Conservation (phyloP, 2,888 invertebrate species). For the Ectemnius cavifrons region DNA sequence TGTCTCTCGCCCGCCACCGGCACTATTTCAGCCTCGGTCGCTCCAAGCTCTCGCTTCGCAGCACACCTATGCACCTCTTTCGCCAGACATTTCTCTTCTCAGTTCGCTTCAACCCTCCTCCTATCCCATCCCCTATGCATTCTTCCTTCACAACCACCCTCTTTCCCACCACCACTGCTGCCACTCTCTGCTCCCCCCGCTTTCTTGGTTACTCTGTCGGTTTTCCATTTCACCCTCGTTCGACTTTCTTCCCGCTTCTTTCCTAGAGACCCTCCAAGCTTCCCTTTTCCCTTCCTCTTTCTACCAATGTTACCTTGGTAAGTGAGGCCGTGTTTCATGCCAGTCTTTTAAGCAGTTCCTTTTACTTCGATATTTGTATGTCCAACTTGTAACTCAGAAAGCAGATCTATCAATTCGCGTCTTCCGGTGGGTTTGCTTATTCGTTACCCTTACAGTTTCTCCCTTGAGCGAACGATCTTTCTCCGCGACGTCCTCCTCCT, state of each 20-base stretch:
- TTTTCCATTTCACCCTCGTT: background rate
- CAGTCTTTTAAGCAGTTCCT: slow-evolving; percentile 63
- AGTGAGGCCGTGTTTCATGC: slow-evolving; percentile 10
- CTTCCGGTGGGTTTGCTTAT: slow-evolving; percentile 58
- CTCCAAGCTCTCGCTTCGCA: background rate
- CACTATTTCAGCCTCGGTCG: background rate
- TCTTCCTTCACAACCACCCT: too few relatives aligned
- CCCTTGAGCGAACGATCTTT: slow-evolving; percentile 7
- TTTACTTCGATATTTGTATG: slow-evolving; percentile 67
- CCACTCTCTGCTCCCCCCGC: background rate
- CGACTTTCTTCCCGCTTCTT: background rate
- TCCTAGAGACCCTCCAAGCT: background rate
- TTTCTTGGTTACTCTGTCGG: slow-evolving; percentile 5
- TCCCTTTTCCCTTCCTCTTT: too few relatives aligned
- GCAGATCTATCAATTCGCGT: slow-evolving; percentile 75
- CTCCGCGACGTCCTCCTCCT: slow-evolving; percentile 24
- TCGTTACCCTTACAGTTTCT: slow-evolving; percentile 2
- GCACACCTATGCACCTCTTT: background rate
- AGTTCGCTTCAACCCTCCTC: background rate
- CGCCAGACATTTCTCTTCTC: slow-evolving; percentile 3
- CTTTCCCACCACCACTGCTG: background rate
- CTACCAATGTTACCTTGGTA: too few relatives aligned
- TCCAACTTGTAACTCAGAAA: slow-evolving; percentile 52
- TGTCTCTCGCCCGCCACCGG: background rate
- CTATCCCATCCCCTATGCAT: background rate